A percentile compares a stretch with the other conserved stretches of the same genome.
Conservation (phyloP, 2,113 vertebrate genomes). For the Elgaria multicarinata region DNA sequence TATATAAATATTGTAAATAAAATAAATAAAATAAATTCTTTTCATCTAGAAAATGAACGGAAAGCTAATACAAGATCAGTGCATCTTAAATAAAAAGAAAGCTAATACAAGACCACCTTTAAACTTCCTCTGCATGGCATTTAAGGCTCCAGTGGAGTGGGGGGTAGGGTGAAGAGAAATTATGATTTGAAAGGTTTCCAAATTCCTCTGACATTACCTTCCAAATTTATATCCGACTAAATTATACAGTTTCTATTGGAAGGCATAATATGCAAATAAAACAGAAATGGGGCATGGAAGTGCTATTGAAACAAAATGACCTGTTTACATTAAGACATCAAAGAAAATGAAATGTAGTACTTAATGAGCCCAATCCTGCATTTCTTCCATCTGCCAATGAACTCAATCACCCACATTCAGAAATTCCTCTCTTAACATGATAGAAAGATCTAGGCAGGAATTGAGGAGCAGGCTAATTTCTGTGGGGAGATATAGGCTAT, state of each 20-base stretch:
- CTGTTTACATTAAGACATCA: constrained; percentile 9
- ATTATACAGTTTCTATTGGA: constrained; percentile 42
- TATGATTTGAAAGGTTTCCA: constrained; percentile 58
- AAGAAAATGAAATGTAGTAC: constrained; percentile 1
- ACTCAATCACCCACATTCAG: background rate
- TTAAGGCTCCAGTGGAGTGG: constrained; percentile 30
- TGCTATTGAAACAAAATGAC: constrained; percentile 9
- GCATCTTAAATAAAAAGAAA: constrained; percentile 43
- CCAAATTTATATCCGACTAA: constrained; percentile 45
- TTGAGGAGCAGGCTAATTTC: background rate
- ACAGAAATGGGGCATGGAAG: constrained; percentile 8
- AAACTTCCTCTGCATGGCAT: constrained; percentile 45
- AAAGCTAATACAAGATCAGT: constrained; percentile 45
- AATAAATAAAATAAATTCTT: too few relatives aligned
- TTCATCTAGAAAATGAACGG: constrained; percentile 47
- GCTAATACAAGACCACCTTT: constrained; percentile 46
- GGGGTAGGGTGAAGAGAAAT: constrained; percentile 40
- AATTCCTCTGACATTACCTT: constrained; percentile 60
- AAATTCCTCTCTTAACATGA: background rate
- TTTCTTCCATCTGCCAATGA: background rate
- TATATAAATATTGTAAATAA: too few relatives aligned
- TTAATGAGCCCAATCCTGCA: constrained; percentile 7
- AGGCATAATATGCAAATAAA: constrained; percentile 31
- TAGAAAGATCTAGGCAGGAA: background rate
- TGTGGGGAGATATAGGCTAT: background rate